Evolutionary conservation across 2,888 invertebrate genomes (phyloP).

Genomic region (Liopterus haemorrhoidalis): DNA sequence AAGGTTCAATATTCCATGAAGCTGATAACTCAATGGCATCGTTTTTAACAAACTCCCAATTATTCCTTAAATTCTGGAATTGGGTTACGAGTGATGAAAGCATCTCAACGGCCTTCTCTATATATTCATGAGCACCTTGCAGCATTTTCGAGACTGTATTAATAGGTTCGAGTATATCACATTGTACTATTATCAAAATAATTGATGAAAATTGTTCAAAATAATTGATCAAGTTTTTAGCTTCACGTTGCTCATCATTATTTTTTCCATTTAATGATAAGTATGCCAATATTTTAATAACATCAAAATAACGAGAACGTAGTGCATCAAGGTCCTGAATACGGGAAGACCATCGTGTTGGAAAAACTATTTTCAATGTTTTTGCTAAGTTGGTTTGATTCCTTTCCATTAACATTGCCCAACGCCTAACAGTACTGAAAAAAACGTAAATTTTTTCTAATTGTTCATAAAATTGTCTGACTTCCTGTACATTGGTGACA

Average conservation of each 20-base stretch:
- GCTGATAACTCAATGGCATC: constrained; percentile 10
- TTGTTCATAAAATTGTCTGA: no score
- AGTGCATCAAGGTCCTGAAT: constrained; percentile 4
- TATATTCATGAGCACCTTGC: constrained; percentile 12
- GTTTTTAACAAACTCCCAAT: constrained; percentile 16
- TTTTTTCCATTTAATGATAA: constrained; percentile 15
- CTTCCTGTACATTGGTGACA: no score
- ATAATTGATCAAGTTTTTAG: constrained; percentile 15
- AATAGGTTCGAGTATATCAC: constrained; percentile 16
- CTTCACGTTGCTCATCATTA: constrained; percentile 11
- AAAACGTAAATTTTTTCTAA: no score
- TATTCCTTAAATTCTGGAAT: constrained; percentile 15
- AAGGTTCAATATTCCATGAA: constrained; percentile 13
- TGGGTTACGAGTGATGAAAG: constrained; percentile 13
- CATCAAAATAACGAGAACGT: constrained; percentile 1
- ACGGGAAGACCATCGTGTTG: no score
- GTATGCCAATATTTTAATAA: constrained; percentile 7
- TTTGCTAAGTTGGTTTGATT: background rate
- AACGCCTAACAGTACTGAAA: no score
- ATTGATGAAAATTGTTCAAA: constrained; percentile 13
- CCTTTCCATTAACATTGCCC: background rate
- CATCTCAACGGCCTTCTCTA: constrained; percentile 9
- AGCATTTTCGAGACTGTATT: constrained; percentile 17
- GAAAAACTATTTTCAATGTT: constrained; percentile 2
- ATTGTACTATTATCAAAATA: constrained; percentile 18